Conservation (phyloP, 2,888 invertebrate species). For the Diogma glabrata region DNA sequence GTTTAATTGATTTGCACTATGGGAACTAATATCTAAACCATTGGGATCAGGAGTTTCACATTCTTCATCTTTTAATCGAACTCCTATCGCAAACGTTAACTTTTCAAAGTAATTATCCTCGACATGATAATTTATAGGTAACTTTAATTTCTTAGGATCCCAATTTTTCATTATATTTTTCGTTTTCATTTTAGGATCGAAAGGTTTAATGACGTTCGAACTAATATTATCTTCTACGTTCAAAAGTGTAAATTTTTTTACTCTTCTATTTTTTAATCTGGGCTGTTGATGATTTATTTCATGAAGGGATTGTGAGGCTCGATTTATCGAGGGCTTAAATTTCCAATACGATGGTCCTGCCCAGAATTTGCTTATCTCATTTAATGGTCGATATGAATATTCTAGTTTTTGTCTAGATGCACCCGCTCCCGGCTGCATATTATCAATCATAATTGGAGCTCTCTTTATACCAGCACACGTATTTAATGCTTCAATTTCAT, state of each 20-base stretch:
- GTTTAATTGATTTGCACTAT: too few species aligned
- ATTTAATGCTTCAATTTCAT: constrained; percentile 30
- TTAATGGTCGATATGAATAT: constrained; percentile 55
- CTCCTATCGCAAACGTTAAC: neutral
- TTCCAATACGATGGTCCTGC: constrained; percentile 80
- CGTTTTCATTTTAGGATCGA: constrained; percentile 21
- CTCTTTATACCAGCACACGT: constrained; percentile 32
- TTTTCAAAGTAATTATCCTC: constrained; percentile 2
- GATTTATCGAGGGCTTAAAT: constrained; percentile 38
- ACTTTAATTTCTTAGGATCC: constrained; percentile 32
- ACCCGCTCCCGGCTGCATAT: constrained; percentile 43
- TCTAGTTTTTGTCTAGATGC: constrained; percentile 44
- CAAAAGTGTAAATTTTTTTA: neutral
- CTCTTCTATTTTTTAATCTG: neutral
- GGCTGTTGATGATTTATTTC: neutral
- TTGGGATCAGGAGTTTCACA: neutral
- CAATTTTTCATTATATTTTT: constrained; percentile 33
- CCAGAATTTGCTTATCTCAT: constrained; percentile 47
- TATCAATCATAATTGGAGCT: constrained; percentile 38
- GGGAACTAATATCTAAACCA: too few species aligned
- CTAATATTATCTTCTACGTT: too few species aligned
- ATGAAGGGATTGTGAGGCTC: neutral
- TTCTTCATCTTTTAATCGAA: too few species aligned
- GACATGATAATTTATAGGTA: constrained; percentile 27
- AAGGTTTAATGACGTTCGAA: constrained; percentile 20